Evolutionary conservation across 1,140 invertebrate species (phyloP).

Genomic region (Hypothenemus hampei): DNA sequence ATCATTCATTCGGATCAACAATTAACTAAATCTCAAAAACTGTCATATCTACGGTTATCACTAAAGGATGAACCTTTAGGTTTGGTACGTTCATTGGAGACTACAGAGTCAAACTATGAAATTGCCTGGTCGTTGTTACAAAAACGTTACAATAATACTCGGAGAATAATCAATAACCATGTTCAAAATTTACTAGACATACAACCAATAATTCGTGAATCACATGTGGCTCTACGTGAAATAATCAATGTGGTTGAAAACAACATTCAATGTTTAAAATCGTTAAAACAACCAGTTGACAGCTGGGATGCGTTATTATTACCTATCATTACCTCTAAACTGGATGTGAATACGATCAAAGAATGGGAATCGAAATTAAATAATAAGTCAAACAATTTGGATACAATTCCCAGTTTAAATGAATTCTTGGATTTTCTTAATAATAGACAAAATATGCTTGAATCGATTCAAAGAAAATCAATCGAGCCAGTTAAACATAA

Average conservation of each 20-base stretch:
- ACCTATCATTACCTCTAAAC: background rate
- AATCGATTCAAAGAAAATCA: too few species aligned
- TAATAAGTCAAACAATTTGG: too few species aligned
- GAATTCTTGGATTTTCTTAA: too few species aligned
- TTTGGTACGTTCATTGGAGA: background rate
- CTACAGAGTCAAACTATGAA: background rate
- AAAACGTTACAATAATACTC: background rate
- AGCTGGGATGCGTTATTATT: background rate
- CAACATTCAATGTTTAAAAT: background rate
- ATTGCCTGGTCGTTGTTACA: background rate
- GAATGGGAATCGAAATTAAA: too few species aligned
- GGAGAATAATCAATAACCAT: background rate
- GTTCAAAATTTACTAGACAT: background rate
- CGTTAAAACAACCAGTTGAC: background rate
- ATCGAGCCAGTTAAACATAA: too few species aligned
- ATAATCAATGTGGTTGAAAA: background rate
- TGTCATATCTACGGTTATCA: too few species aligned
- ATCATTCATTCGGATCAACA: too few species aligned
- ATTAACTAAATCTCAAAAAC: too few species aligned
- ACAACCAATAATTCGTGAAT: background rate
- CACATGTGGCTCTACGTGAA: background rate
- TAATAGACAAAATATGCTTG: too few species aligned
- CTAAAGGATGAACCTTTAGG: background rate
- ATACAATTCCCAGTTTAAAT: too few species aligned
- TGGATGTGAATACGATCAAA: background rate